These are phyloP conservation scores for Neosalanx taihuensis DNA, from an alignment of 2,797 vertebrate genomes.

Conservation along the genomic window DNA sequence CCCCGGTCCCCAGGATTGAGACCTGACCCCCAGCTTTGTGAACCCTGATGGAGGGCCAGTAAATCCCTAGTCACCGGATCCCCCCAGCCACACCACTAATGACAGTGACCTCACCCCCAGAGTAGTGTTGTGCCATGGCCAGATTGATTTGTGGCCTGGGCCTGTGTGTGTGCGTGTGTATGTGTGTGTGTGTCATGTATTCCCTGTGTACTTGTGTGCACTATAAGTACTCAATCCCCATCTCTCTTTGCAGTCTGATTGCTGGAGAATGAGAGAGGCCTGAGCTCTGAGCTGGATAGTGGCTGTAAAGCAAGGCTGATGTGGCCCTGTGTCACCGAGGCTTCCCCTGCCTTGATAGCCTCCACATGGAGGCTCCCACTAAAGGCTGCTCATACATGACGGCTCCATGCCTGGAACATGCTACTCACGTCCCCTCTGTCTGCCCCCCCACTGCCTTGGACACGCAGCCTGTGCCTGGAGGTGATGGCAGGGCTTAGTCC, in stretches of 20 bases:
- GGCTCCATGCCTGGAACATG: not conserved
- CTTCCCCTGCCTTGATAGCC: conserved; percentile 27
- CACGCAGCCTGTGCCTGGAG: not conserved
- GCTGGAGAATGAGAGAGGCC: conserved; percentile 46
- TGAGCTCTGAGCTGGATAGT: conserved; percentile 38
- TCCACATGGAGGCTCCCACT: conserved; percentile 19
- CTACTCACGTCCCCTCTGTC: not conserved
- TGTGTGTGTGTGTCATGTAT: conserved; percentile 19
- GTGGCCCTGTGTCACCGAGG: conserved; percentile 43
- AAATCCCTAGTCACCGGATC: conserved; percentile 48
- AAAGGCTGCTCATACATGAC: not conserved
- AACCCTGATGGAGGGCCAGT: conserved; percentile 55
- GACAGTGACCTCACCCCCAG: conserved; percentile 50
- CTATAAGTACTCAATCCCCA: conserved; percentile 23
- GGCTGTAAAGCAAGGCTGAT: conserved; percentile 42
- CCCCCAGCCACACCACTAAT: conserved; percentile 56
- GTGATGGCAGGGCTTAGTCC: too few relatives aligned
- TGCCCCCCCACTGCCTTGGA: not conserved
- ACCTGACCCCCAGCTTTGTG: conserved; percentile 29
- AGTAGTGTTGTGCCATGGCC: conserved; percentile 36
- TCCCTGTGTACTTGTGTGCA: conserved; percentile 15
- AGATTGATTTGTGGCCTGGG: conserved; percentile 35
- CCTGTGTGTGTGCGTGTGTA: conserved; percentile 30
- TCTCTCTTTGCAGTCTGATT: conserved; percentile 32
- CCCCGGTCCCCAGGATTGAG: conserved; percentile 34